Percentiles rank a stretch among this genome's conserved stretches.
phyloP scores from a whole-genome alignment of 1,140 invertebrate species.

The Agraylea sexmaculata region DNA sequence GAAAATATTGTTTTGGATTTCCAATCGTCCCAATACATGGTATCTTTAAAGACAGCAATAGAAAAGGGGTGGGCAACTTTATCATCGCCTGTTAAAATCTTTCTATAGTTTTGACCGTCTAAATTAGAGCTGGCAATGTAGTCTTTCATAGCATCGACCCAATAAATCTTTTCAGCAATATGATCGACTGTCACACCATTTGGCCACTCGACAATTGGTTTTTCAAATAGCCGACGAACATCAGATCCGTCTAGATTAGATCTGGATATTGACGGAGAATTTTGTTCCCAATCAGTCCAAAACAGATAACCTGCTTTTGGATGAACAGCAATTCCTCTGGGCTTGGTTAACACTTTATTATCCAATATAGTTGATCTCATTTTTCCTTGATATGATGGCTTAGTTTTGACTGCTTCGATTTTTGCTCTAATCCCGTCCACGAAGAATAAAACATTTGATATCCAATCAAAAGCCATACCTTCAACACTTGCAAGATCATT shows the following conservation, averaged over 20 bases:
- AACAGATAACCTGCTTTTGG: constrained; percentile 74
- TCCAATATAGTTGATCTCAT: constrained; percentile 68
- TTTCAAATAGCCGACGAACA: constrained; percentile 55
- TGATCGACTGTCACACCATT: constrained; percentile 81
- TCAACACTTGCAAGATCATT: constrained; percentile 71
- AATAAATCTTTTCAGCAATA: constrained; percentile 70
- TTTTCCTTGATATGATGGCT: constrained; percentile 51
- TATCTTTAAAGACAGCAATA: constrained; percentile 72
- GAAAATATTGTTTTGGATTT: constrained; percentile 63
- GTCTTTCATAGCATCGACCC: constrained; percentile 76
- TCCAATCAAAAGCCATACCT: constrained; percentile 88
- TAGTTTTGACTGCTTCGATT: constrained; percentile 69
- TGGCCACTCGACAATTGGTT: constrained; percentile 65
- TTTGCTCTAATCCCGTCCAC: constrained; percentile 67
- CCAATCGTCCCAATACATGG: constrained; percentile 91
- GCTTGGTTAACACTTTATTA: constrained; percentile 60
- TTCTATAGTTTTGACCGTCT: constrained; percentile 65
- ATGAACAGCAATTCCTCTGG: constrained; percentile 80
- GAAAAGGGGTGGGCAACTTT: constrained; percentile 71
- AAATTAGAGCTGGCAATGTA: constrained; percentile 78
- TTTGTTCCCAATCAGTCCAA: constrained; percentile 86
- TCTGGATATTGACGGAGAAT: constrained; percentile 64
- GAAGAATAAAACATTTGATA: constrained; percentile 86
- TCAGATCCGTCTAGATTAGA: constrained; percentile 77
- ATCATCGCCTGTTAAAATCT: constrained; percentile 53